These are phyloP conservation scores for Hemaris fuciformis DNA, from an alignment of 2,888 invertebrate species.

Conservation along the genomic window DNA sequence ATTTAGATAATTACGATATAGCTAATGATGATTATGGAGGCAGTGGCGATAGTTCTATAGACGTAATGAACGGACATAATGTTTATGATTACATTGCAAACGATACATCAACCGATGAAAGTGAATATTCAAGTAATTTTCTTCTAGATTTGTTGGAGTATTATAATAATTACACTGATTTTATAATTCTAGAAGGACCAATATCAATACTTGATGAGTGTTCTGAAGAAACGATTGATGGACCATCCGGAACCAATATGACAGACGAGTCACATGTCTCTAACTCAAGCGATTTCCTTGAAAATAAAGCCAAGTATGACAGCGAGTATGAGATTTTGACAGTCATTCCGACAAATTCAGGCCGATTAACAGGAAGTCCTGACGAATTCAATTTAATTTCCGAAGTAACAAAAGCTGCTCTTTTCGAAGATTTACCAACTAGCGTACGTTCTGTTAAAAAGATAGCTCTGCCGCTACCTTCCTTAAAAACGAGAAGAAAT, in stretches of 20 bases:
- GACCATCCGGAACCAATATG: neutral
- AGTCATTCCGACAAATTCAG: neutral
- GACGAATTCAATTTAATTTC: neutral
- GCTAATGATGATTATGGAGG: neutral
- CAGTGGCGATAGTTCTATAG: neutral
- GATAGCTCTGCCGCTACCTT: neutral
- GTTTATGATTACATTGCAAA: neutral
- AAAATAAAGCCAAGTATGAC: neutral
- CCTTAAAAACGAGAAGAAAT: neutral
- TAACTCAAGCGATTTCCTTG: neutral
- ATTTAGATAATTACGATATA: neutral
- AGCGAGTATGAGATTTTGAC: neutral
- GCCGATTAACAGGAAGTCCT: neutral
- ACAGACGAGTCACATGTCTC: neutral
- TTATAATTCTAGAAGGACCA: neutral
- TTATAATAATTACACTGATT: neutral
- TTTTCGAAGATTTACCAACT: neutral
- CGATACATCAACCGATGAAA: neutral
- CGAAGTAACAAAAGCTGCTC: neutral
- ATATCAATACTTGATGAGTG: neutral
- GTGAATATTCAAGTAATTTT: neutral
- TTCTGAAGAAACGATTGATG: neutral
- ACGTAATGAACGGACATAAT: neutral
- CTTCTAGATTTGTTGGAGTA: neutral
- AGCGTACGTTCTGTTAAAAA: neutral